These are phyloP conservation scores for Scaptomyza flava DNA, from an alignment of 2,888 invertebrate genomes.

Conservation along the genomic window DNA sequence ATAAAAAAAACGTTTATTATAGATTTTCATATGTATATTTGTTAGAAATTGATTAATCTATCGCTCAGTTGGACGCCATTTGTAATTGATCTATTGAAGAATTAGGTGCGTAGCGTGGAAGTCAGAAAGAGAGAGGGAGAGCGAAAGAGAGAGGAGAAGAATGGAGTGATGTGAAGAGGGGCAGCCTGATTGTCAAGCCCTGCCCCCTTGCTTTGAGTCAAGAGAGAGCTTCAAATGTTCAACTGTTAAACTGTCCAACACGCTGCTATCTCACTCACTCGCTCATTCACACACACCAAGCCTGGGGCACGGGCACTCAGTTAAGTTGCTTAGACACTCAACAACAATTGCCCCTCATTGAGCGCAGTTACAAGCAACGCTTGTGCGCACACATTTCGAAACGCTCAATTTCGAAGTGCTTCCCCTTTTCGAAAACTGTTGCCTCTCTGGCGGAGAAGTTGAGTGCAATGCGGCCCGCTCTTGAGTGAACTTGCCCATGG, in stretches of 20 bases:
- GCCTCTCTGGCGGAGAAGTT: slow-evolving; percentile 45
- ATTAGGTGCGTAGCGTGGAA: neutral
- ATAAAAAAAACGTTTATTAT: neutral
- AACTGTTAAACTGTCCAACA: slow-evolving; percentile 7
- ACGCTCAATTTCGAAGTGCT: slow-evolving; percentile 41
- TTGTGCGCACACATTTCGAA: slow-evolving; percentile 31
- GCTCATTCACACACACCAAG: slow-evolving; percentile 12
- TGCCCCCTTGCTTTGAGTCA: slow-evolving; percentile 33
- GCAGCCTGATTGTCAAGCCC: slow-evolving; percentile 30
- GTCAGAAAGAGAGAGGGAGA: neutral
- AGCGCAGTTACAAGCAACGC: slow-evolving; percentile 25
- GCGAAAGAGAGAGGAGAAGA: neutral
- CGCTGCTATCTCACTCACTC: slow-evolving; percentile 37
- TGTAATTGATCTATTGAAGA: slow-evolving; percentile 38
- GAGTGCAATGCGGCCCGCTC: slow-evolving; percentile 34
- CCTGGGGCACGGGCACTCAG: slow-evolving; percentile 8
- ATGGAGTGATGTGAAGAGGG: slow-evolving; percentile 1
- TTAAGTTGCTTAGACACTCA: slow-evolving; percentile 3
- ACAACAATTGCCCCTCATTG: slow-evolving; percentile 49
- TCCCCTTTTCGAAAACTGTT: slow-evolving; percentile 52
- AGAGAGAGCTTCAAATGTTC: slow-evolving; percentile 9
- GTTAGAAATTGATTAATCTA: neutral
- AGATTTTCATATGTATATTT: no score
- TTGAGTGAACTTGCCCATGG: slow-evolving; percentile 24
- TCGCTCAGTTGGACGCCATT: slow-evolving; percentile 31